Percentiles rank a stretch among this genome's conserved stretches.
Conservation (phyloP, 1,140 invertebrate genomes). For the Pararge aegeria region DNA sequence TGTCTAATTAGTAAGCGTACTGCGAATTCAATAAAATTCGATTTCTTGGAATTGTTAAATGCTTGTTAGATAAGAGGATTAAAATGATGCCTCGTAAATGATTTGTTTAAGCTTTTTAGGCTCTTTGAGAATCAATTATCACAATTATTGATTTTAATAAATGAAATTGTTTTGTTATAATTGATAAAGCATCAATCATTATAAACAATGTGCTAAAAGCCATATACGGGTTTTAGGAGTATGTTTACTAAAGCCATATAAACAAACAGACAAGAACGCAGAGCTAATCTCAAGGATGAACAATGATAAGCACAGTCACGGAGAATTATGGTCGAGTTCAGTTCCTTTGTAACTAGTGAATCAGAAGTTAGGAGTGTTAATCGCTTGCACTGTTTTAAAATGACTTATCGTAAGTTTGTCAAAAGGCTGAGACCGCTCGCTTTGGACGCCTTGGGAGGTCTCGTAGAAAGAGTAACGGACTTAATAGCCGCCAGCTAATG, state of each 20-base stretch:
- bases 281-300: constrained; percentile 21
- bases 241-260: constrained; percentile 23
- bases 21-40: no score
- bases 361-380: constrained; percentile 15
- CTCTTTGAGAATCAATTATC: no score
- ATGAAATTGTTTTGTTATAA: no score
- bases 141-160: no score
- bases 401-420: constrained; percentile 26
- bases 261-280: constrained; percentile 26
- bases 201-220: background rate
- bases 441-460: constrained; percentile 32
- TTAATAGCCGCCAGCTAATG: constrained; percentile 27
- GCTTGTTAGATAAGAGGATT: background rate
- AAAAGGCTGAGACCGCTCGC: constrained; percentile 16
- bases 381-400: constrained; percentile 17
- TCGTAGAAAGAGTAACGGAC: constrained; percentile 26
- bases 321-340: background rate
- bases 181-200: no score
- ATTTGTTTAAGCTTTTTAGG: no score
- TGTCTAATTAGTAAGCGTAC: no score
- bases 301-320: constrained; percentile 8
- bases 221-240: background rate
- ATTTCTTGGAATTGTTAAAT: no score
- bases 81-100: no score
- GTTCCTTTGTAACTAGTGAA: constrained; percentile 15